Percentiles rank a stretch among this genome's conserved stretches.
Conservation (phyloP, 1,140 invertebrate genomes). For the Mercenaria mercenaria region DNA sequence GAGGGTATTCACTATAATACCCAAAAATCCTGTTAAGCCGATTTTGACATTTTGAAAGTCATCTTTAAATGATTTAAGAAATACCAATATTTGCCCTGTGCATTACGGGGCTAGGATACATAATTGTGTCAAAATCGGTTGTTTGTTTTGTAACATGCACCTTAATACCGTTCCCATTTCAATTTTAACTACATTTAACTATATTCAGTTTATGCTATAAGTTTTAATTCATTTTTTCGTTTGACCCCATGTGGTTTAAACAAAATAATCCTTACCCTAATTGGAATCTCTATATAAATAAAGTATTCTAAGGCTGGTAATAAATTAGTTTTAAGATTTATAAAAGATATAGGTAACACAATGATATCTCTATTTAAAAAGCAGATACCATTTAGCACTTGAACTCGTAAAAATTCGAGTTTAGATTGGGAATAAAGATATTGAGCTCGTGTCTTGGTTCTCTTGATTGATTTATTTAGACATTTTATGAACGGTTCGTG, state of each 20-base stretch:
- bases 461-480: constrained; percentile 59
- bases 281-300: constrained; percentile 25
- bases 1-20: constrained; percentile 35
- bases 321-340: constrained; percentile 3
- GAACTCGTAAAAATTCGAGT: constrained; percentile 31
- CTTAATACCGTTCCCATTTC: not conserved
- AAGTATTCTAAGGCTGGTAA: not conserved
- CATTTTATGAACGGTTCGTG: constrained; percentile 41
- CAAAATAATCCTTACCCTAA: constrained; percentile 16
- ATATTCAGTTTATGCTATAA: not conserved
- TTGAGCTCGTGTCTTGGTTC: not conserved
- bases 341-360: constrained; percentile 13
- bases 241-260: constrained; percentile 28
- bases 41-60: constrained; percentile 64
- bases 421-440: constrained; percentile 33
- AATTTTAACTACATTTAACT: not conserved
- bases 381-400: constrained; percentile 43
- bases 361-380: constrained; percentile 37
- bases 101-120: constrained; percentile 12
- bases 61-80: constrained; percentile 12
- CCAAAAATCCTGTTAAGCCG: not conserved
- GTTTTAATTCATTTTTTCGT: not conserved
- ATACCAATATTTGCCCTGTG: constrained; percentile 53
- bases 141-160: constrained; percentile 52
- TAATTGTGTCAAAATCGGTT: not conserved